Evolutionary conservation across 2,797 vertebrate species (phyloP).

Genomic region (Loris lydekkerianus): DNA sequence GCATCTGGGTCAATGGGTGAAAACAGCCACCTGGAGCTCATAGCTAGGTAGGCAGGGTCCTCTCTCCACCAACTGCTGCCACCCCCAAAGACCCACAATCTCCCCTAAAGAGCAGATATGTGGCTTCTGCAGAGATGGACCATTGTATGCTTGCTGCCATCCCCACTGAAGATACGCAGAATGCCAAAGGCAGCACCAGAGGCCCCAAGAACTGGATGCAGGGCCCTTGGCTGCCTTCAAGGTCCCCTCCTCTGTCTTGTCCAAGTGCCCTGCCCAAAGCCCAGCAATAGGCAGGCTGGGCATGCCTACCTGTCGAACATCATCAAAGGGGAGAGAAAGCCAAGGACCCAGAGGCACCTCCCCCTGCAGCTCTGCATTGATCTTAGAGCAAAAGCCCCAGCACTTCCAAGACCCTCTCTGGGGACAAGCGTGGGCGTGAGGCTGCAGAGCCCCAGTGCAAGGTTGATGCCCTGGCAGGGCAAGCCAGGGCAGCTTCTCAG

Average conservation of each 20-base stretch:
- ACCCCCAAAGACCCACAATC: neutral
- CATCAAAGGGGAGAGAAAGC: neutral
- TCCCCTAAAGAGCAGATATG: neutral
- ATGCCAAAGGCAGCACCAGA: neutral
- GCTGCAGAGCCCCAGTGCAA: neutral
- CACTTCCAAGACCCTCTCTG: neutral
- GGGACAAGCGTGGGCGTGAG: neutral
- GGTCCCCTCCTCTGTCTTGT: neutral
- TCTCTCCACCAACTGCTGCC: neutral
- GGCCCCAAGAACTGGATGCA: neutral
- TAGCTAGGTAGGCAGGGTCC: neutral
- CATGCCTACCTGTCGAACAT: no score
- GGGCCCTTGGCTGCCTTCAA: neutral
- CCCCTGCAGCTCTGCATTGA: no score
- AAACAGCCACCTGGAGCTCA: neutral
- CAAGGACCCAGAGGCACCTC: neutral
- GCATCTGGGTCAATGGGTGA: no score
- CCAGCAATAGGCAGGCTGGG: neutral
- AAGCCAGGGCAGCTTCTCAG: neutral
- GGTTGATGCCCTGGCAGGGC: neutral
- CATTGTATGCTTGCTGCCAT: neutral
- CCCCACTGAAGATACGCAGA: neutral
- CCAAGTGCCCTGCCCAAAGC: neutral
- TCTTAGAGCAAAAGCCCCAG: neutral
- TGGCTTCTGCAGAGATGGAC: accelerated